Percentiles rank a stretch among this genome's conserved stretches.
Evolutionary conservation across 2,797 vertebrate genomes (phyloP).

Genomic region (Aratinga solstitialis): DNA sequence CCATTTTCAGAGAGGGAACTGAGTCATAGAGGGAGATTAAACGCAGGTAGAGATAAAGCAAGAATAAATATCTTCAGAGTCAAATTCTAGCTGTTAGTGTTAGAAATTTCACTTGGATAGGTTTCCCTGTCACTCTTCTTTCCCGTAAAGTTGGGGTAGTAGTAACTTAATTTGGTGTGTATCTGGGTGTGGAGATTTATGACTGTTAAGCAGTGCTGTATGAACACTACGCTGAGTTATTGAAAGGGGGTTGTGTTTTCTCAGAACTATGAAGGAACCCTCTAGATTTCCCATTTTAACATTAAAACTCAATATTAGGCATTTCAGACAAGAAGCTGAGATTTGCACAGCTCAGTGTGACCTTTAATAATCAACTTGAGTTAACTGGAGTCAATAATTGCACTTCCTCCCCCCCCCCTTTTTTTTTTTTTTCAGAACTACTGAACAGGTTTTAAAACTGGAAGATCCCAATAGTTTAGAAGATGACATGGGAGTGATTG

Average conservation of each 20-base stretch:
- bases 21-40: not conserved
- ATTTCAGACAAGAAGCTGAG: constrained; percentile 47
- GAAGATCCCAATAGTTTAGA: constrained; percentile 91
- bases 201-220: not conserved
- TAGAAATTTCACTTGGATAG: not conserved
- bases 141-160: not conserved
- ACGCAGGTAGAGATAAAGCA: not conserved
- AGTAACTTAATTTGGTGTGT: not conserved
- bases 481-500: constrained; percentile 90
- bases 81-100: not conserved
- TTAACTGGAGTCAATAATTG: constrained; percentile 43
- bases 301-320: constrained; percentile 54
- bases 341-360: constrained; percentile 58
- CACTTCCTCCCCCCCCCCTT: not conserved
- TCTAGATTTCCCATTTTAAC: constrained; percentile 28
- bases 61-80: not conserved
- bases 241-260: not conserved
- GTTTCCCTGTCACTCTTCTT: not conserved
- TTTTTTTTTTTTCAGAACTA: constrained; percentile 74
- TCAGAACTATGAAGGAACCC: not conserved
- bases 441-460: constrained; percentile 83
- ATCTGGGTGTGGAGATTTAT: not conserved
- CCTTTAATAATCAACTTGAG: constrained; percentile 42
- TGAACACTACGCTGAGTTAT: not conserved
- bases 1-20: not conserved